Evolutionary conservation across 2,113 vertebrate species (phyloP), one percentile per base, ranked within the genome.

Genomic region (Hypocryptadius cinnamomeus): DNA sequence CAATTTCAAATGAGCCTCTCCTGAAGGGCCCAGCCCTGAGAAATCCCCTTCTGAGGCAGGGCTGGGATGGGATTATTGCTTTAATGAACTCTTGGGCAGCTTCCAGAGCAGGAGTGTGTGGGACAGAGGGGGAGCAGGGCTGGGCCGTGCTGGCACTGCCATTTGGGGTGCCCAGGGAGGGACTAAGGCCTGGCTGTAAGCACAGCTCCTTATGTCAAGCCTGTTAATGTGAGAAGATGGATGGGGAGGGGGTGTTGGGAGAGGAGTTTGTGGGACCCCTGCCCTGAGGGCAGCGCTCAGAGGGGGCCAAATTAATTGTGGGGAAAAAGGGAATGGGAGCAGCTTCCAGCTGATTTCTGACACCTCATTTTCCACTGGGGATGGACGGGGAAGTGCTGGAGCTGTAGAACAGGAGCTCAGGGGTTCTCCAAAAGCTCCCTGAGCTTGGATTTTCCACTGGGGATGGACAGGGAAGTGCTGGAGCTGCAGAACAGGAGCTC

Each of bases 61-160:
- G 4, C 28, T 94, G 91, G 92, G 83, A 13, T 56, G 77, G 93
- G 93, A 94, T 94, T 88, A 63, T 92, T 60, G 76, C 51, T 77
- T 77, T 88, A 73, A 90, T 83, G 94, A 88, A 59, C 50, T 85
- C 60, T 15, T 85, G 90, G 83, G 47, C 42, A 59, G 51, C 20
- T 90, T 95, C 88, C 95, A n/a, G n/a, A n/a, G n/a, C n/a, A n/a
- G n/a, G n/a, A n/a, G 78, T 85, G 89, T 76, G 79, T 69, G 92
- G 80, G 71, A 76, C 91, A 89, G 76, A 89, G 93, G 56, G 87
- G 61, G 79, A 85, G 94, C 57, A 60, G 87, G 77, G 88, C 72
- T 70, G 68, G 37, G 74, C 71, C 10, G 13, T 11, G 48, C 35
- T 83, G 80, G 66, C 66, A 13, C 70, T 81, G 27, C 31, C 66